These are phyloP conservation scores for Trematomus bernacchii DNA, from an alignment of 2,797 vertebrate species.

Conservation along the genomic window DNA sequence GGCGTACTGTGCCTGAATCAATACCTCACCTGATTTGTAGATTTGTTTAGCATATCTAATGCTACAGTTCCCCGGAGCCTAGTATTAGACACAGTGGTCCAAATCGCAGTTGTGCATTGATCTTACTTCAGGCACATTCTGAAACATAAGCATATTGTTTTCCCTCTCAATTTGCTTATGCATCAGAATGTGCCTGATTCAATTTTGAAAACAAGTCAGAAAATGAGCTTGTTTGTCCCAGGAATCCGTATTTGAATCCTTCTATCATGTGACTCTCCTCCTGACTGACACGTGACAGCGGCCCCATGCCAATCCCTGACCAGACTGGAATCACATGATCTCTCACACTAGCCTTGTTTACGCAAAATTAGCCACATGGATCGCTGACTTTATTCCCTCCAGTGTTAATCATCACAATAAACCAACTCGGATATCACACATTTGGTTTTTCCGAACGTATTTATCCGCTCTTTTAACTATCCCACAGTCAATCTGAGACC, in stretches of 20 bases:
- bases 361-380: slow-evolving; percentile 66
- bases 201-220: slow-evolving; percentile 72
- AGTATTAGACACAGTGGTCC: slow-evolving; percentile 17
- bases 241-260: slow-evolving; percentile 79
- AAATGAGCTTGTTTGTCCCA: slow-evolving; percentile 75
- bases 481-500: background rate
- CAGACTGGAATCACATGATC: slow-evolving; percentile 83
- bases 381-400: slow-evolving; percentile 55
- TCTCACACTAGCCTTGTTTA: slow-evolving; percentile 68
- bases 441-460: background rate
- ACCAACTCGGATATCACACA: background rate
- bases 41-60: slow-evolving; percentile 76
- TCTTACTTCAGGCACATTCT: slow-evolving; percentile 41
- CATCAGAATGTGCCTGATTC: slow-evolving; percentile 75
- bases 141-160: slow-evolving; percentile 25
- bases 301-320: slow-evolving; percentile 79
- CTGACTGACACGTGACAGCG: slow-evolving; percentile 87
- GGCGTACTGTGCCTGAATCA: background rate
- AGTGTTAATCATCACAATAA: slow-evolving; percentile 40
- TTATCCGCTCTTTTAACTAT: slow-evolving; percentile 2
- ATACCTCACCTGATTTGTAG: slow-evolving; percentile 64
- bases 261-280: slow-evolving; percentile 83
- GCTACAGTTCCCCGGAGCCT: slow-evolving; percentile 19
- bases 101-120: slow-evolving; percentile 38
- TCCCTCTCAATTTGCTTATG: slow-evolving; percentile 51